phyloP scores from a whole-genome alignment of 2,888 invertebrate species.

The Euzetes globulus region DNA sequence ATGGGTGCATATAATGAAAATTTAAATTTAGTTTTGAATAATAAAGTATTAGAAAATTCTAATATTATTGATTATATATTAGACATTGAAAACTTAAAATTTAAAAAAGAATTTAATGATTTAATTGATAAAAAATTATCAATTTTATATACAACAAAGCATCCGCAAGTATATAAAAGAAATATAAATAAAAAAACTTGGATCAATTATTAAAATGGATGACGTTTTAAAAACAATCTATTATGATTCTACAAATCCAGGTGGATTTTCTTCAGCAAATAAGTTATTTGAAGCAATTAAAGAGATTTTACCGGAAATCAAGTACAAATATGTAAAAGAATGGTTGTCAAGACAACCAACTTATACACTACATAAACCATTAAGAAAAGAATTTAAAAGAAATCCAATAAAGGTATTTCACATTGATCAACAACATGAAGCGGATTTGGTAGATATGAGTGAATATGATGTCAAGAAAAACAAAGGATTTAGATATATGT shows the following conservation, averaged over 20 bases:
- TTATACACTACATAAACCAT: slow-evolving; percentile 29
- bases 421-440: slow-evolving; percentile 41
- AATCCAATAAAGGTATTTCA: slow-evolving; percentile 36
- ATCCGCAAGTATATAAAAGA: too few relatives aligned
- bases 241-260: background rate
- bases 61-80: too few relatives aligned
- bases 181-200: too few relatives aligned
- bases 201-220: too few relatives aligned
- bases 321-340: background rate
- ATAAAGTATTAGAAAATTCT: too few relatives aligned
- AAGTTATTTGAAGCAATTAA: background rate
- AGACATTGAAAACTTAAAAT: too few relatives aligned
- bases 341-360: slow-evolving; percentile 9
- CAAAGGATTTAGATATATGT: slow-evolving; percentile 40
- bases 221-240: slow-evolving; percentile 9
- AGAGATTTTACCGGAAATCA: background rate
- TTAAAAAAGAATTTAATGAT: too few relatives aligned
- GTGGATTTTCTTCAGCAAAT: background rate
- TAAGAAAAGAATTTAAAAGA: background rate
- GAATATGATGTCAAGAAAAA: slow-evolving; percentile 36
- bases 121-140: too few relatives aligned
- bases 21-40: too few relatives aligned
- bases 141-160: too few relatives aligned
- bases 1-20: too few relatives aligned
- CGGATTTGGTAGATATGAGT: slow-evolving; percentile 41